Evolutionary conservation across 2,113 vertebrate species (phyloP).

Genomic region (Xerus inauris): DNA sequence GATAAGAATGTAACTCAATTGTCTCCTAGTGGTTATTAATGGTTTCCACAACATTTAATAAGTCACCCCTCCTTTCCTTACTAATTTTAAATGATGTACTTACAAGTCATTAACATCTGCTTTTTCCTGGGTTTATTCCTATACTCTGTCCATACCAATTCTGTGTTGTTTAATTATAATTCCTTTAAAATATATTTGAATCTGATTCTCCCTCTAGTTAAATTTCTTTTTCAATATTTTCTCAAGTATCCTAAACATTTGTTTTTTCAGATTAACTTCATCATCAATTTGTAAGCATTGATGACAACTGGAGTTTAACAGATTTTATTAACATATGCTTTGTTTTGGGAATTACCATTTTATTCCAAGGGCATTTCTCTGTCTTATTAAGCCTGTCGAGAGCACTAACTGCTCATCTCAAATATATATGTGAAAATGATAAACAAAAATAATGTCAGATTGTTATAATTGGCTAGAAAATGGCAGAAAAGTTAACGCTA

Average conservation of each 20-base stretch:
- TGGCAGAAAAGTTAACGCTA: neutral
- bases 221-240: conserved; percentile 34
- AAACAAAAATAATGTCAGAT: neutral
- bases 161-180: neutral
- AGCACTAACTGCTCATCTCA: neutral
- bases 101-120: neutral
- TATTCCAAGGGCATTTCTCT: conserved; percentile 5
- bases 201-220: neutral
- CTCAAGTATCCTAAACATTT: neutral
- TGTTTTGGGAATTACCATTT: neutral
- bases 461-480: neutral
- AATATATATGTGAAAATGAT: neutral
- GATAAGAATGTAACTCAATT: neutral
- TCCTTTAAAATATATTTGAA: conserved; percentile 47
- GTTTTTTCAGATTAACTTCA: conserved; percentile 13
- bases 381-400: neutral
- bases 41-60: neutral
- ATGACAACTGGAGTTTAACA: neutral
- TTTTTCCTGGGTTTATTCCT: neutral
- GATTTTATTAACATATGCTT: neutral
- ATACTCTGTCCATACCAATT: neutral
- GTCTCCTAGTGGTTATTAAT: conserved; percentile 18
- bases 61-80: neutral
- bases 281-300: neutral
- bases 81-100: conserved; percentile 30